Evolutionary conservation across 1,140 invertebrate genomes (phyloP), one percentile per base, ranked within the genome.

Genomic region (Drosophila melanogaster): DNA sequence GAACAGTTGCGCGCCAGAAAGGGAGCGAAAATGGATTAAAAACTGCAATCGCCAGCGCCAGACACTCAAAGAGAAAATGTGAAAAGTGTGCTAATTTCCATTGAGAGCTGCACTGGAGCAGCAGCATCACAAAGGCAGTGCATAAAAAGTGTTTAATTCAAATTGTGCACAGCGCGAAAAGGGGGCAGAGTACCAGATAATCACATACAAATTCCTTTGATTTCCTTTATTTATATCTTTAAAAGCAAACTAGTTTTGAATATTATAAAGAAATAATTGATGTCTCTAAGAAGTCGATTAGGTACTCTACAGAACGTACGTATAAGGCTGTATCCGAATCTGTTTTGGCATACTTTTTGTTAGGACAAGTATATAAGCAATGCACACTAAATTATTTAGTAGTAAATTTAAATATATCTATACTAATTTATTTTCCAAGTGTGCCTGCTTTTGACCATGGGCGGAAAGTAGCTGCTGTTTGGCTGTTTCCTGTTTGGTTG

Each of bases 1-100:
- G 78, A 44, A 44, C 41, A 17, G 41, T 19, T 19, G 17, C 41
- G 43, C 11, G 15, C 44, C 8, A 44, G 40, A 46, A 51, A 47
- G 49, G 76, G 54, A 77, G 43, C 44, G 51, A 58, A 62, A 55
- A 46, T 61, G 56, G 59, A 56, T 64, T 81, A 65, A 66, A 71
- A 77, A 71, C 60, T 62, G 67, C 55, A 61, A 61, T 60, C 64
- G 58, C 56, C 43, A 79, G 62, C 43, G 40, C 47, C 41, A 54
- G 51, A 72, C 41, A 56, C 41, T 65, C 55, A 65, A 73, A 65
- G 59, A 40, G 64, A 79, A 80, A 81, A 72, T 86, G 81, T 73
- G 77, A 77, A 77, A 85, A 81, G 77, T 85, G 73, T 77, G 79
- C 75, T 78, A 78, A 86, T 87, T 86, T 87, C 72, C 79, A 86